Percentiles rank a stretch among this genome's conserved stretches.
phyloP scores from a whole-genome alignment of 2,797 vertebrate species.

The Chiloscyllium punctatum region DNA sequence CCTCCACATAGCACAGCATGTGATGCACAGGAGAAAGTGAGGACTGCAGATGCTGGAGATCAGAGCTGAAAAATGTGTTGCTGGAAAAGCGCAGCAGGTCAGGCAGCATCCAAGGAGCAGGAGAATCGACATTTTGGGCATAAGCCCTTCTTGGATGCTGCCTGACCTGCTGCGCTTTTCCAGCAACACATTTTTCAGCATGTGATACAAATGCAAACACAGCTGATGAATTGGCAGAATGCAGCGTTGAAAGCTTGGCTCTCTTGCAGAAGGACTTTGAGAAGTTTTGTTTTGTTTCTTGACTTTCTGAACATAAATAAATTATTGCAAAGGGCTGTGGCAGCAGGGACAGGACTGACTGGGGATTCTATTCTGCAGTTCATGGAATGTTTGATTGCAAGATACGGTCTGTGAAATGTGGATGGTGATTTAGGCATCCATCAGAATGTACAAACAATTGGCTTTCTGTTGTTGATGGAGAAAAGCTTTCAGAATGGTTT shows the following conservation, averaged over 20 bases:
- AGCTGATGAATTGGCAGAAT: background rate
- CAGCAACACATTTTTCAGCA: too few species aligned
- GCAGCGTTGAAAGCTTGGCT: background rate
- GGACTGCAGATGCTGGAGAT: too few species aligned
- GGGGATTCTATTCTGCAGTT: background rate
- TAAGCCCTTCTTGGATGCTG: too few species aligned
- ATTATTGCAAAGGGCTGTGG: background rate
- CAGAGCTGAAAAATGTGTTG: too few species aligned
- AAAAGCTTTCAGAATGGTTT: background rate
- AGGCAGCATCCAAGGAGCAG: too few species aligned
- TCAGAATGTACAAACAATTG: background rate
- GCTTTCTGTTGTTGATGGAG: background rate
- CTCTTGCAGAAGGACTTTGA: too few species aligned
- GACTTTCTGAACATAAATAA: background rate
- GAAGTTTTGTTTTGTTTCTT: background rate
- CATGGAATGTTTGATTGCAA: background rate
- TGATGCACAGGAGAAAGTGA: too few species aligned
- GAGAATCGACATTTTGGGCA: too few species aligned
- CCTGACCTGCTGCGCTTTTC: too few species aligned
- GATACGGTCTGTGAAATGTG: background rate
- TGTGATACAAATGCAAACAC: background rate
- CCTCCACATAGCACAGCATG: too few species aligned
- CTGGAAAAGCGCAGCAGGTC: too few species aligned
- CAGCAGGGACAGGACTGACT: background rate
- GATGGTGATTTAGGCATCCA: background rate